phyloP scores from a whole-genome alignment of 2,888 invertebrate genomes.

The Eupithecia subfuscata region DNA sequence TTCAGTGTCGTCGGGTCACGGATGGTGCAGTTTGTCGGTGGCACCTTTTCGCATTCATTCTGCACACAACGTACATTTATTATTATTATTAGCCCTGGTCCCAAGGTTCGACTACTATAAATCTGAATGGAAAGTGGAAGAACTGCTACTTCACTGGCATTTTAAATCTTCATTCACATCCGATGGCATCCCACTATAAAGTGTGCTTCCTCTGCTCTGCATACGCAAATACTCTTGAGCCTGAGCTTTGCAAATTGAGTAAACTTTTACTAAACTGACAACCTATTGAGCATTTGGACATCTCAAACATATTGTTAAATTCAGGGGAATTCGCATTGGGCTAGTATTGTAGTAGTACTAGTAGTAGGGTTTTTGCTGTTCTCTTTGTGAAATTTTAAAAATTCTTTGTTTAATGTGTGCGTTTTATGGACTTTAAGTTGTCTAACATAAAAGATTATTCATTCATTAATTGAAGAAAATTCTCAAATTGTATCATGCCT shows the following conservation, averaged over 20 bases:
- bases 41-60: neutral
- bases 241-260: neutral
- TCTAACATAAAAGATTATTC: too few relatives aligned
- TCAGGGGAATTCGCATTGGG: too few relatives aligned
- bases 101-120: neutral
- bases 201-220: neutral
- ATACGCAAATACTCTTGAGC: neutral
- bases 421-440: too few relatives aligned
- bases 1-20: constrained; percentile 25
- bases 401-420: neutral
- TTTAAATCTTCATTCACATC: neutral
- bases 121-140: neutral
- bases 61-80: neutral
- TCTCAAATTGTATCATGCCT: too few relatives aligned
- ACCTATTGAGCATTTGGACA: too few relatives aligned
- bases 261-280: neutral
- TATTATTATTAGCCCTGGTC: neutral
- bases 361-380: too few relatives aligned
- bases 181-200: neutral
- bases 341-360: too few relatives aligned
- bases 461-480: too few relatives aligned
- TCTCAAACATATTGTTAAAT: too few relatives aligned
- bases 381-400: too few relatives aligned
- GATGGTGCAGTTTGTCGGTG: neutral
- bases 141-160: neutral